Evolutionary conservation across 2,888 invertebrate genomes (phyloP).

Genomic region (Tenthredo notha): DNA sequence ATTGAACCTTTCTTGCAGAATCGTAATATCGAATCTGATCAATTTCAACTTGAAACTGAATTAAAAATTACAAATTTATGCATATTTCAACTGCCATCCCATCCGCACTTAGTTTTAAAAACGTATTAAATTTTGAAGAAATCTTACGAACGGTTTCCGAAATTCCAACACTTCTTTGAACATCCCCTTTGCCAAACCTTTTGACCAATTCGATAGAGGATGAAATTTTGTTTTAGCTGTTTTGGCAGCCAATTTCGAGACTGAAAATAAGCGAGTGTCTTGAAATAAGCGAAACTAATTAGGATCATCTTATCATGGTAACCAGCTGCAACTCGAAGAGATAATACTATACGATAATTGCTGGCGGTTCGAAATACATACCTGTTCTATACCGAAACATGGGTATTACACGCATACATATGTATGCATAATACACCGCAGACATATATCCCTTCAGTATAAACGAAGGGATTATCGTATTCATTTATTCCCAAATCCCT

Average conservation of each 20-base stretch:
- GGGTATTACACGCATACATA: not conserved
- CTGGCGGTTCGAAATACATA: not conserved
- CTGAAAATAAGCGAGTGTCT: not conserved
- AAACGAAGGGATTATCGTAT: constrained; percentile 14
- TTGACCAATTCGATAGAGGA: too few species aligned
- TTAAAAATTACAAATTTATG: not conserved
- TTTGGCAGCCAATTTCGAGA: not conserved
- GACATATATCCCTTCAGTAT: not conserved
- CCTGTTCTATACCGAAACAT: not conserved
- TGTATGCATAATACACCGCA: not conserved
- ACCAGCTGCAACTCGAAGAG: not conserved
- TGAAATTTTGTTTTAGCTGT: not conserved
- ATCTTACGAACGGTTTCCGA: too few species aligned
- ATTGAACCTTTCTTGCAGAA: not conserved
- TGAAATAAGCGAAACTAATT: not conserved
- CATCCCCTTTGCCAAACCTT: too few species aligned
- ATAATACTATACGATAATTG: not conserved
- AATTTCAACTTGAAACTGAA: too few species aligned
- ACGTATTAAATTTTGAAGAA: too few species aligned
- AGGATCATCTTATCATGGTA: not conserved
- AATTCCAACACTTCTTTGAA: too few species aligned
- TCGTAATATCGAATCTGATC: not conserved
- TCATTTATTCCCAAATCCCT: constrained; percentile 30
- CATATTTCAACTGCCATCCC: too few species aligned
- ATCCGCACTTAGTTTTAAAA: not conserved